Evolutionary conservation across 1,140 invertebrate genomes (phyloP).

Genomic region (Amyelois transitella): DNA sequence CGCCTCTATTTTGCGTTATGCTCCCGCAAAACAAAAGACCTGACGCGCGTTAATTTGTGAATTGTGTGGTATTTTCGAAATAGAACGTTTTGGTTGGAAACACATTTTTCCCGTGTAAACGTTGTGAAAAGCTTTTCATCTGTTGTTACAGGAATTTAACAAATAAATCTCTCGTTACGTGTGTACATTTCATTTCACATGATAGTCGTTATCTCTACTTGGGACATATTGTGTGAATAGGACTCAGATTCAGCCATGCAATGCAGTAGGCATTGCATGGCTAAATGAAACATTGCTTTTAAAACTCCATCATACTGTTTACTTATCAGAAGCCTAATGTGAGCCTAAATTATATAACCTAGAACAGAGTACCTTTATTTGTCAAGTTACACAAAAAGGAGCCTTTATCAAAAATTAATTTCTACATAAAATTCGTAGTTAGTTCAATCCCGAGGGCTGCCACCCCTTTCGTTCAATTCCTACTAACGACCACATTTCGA

Average conservation of each 20-base stretch:
- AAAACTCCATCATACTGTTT: too few species aligned
- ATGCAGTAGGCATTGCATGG: too few species aligned
- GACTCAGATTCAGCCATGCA: too few species aligned
- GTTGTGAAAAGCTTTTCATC: background rate
- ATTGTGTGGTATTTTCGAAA: slow-evolving; percentile 21
- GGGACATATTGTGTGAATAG: background rate
- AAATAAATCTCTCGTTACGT: background rate
- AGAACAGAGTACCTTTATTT: background rate
- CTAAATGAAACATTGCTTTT: too few species aligned
- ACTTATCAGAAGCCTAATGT: too few species aligned
- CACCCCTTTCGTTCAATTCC: slow-evolving; percentile 53
- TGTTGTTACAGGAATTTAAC: background rate
- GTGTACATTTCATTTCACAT: background rate
- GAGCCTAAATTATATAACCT: too few species aligned
- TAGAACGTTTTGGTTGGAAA: background rate
- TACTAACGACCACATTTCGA: slow-evolving; percentile 64
- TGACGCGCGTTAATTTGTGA: slow-evolving; percentile 50
- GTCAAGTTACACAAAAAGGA: background rate
- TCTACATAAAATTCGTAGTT: background rate
- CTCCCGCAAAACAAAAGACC: slow-evolving; percentile 52
- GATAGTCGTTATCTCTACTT: background rate
- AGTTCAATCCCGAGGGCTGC: slow-evolving; percentile 11
- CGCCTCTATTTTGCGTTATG: slow-evolving; percentile 63
- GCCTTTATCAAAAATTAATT: background rate
- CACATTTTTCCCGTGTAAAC: background rate